Conservation (phyloP, 2,888 invertebrate genomes). For the Conistra vaccinii region DNA sequence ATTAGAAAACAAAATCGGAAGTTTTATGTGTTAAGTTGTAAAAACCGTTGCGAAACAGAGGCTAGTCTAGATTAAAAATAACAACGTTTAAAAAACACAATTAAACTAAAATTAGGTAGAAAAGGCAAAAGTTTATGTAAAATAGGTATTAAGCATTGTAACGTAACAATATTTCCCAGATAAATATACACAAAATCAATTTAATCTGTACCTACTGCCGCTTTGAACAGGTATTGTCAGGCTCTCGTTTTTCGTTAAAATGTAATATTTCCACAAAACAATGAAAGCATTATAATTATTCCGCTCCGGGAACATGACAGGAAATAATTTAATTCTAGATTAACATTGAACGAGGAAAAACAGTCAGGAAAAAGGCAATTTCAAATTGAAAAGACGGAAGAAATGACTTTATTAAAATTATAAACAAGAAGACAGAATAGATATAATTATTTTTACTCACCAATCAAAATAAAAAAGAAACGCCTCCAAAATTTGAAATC, state of each 20-base stretch:
- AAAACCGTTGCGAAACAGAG: too few relatives aligned
- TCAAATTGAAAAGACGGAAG: background rate
- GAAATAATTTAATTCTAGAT: constrained; percentile 25
- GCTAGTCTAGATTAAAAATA: too few relatives aligned
- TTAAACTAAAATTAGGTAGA: too few relatives aligned
- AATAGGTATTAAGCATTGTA: background rate
- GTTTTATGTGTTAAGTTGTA: too few relatives aligned
- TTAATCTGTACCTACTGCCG: background rate
- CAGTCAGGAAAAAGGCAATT: constrained; percentile 2
- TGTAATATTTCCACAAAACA: constrained; percentile 20
- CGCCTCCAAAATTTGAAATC: constrained; percentile 71
- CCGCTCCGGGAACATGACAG: background rate
- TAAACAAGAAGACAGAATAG: background rate
- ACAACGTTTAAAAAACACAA: too few relatives aligned
- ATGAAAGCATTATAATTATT: constrained; percentile 24
- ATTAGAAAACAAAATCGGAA: too few relatives aligned
- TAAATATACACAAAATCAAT: background rate
- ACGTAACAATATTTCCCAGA: background rate
- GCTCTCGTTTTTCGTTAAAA: background rate
- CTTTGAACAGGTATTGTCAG: background rate
- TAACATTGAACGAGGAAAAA: constrained; percentile 32
- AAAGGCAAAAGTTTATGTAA: too few relatives aligned
- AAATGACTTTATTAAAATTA: background rate
- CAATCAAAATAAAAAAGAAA: constrained; percentile 63
- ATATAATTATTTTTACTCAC: constrained; percentile 68